These are phyloP conservation scores for Brachystomella parvula DNA, from an alignment of 1,140 invertebrate species.

Conservation along the genomic window DNA sequence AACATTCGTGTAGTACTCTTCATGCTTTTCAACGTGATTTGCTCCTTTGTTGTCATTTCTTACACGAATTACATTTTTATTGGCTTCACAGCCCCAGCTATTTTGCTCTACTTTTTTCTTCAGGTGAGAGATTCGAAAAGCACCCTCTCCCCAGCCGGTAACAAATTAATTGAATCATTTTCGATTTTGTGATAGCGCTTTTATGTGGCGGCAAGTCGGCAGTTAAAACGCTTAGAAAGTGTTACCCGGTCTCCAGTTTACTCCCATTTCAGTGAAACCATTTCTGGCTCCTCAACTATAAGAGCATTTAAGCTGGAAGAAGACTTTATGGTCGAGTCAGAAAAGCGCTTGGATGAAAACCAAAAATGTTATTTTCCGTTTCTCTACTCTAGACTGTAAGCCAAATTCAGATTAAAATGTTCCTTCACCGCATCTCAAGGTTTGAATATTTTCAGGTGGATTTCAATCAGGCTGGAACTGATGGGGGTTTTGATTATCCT, in stretches of 20 bases:
- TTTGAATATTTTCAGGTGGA: constrained; percentile 47
- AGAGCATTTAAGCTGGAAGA: constrained; percentile 36
- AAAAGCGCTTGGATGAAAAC: constrained; percentile 42
- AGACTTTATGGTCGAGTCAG: constrained; percentile 40
- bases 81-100: constrained; percentile 48
- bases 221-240: constrained; percentile 56
- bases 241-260: constrained; percentile 56
- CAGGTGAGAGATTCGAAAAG: constrained; percentile 42
- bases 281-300: constrained; percentile 42
- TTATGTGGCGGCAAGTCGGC: constrained; percentile 53
- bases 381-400: constrained; percentile 41
- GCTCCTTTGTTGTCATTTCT: constrained; percentile 49
- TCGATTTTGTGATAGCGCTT: constrained; percentile 50
- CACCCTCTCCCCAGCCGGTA: not conserved
- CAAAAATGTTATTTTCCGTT: constrained; percentile 43
- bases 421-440: not conserved
- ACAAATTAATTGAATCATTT: not conserved
- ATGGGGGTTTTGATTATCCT: constrained; percentile 43
- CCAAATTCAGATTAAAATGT: not conserved
- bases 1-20: constrained; percentile 51
- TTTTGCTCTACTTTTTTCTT: constrained; percentile 50
- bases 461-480: constrained; percentile 47
- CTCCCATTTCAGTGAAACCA: constrained; percentile 56
- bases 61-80: constrained; percentile 50
- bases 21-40: constrained; percentile 46